Evolutionary conservation across 1,140 invertebrate genomes (phyloP).

Genomic region (Drosophila novamexicana): DNA sequence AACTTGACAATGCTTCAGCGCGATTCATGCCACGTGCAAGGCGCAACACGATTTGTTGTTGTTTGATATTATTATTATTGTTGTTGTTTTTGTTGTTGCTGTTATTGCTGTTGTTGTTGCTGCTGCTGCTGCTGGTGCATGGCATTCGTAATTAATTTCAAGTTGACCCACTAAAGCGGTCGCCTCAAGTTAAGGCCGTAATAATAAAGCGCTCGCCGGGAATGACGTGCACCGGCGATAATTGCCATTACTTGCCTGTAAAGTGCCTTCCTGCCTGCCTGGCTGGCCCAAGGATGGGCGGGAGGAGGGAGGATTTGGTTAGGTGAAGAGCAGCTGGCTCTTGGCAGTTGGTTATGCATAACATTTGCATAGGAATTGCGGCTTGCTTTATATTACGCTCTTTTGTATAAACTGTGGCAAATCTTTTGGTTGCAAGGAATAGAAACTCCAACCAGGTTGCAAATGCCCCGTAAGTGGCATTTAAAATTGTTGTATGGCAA

Average conservation of each 20-base stretch:
- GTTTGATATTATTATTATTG: not conserved
- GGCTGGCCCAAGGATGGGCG: not conserved
- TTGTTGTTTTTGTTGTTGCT: not conserved
- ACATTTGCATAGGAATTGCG: slow-evolving; percentile 66
- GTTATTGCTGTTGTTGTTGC: not conserved
- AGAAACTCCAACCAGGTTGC: not conserved
- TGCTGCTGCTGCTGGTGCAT: not conserved
- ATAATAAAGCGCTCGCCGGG: slow-evolving; percentile 67
- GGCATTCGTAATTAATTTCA: slow-evolving; percentile 70
- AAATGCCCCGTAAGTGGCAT: not conserved
- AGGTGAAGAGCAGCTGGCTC: not conserved
- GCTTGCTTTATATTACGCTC: slow-evolving; percentile 14
- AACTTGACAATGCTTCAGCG: slow-evolving; percentile 32
- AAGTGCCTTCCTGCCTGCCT: slow-evolving; percentile 17
- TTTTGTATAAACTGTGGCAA: slow-evolving; percentile 35
- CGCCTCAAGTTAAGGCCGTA: slow-evolving; percentile 54
- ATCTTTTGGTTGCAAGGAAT: not conserved
- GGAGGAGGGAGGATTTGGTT: not conserved
- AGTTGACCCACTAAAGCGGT: slow-evolving; percentile 74
- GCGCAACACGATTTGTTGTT: not conserved
- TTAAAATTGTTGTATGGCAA: slow-evolving; percentile 8
- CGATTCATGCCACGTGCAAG: slow-evolving; percentile 40
- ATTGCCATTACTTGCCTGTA: slow-evolving; percentile 69
- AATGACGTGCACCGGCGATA: slow-evolving; percentile 76
- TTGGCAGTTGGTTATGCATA: slow-evolving; percentile 26